Evolutionary conservation across 2,113 vertebrate species (phyloP), one percentile per base, ranked within the genome.

Genomic region (Poicephalus gulielmi): DNA sequence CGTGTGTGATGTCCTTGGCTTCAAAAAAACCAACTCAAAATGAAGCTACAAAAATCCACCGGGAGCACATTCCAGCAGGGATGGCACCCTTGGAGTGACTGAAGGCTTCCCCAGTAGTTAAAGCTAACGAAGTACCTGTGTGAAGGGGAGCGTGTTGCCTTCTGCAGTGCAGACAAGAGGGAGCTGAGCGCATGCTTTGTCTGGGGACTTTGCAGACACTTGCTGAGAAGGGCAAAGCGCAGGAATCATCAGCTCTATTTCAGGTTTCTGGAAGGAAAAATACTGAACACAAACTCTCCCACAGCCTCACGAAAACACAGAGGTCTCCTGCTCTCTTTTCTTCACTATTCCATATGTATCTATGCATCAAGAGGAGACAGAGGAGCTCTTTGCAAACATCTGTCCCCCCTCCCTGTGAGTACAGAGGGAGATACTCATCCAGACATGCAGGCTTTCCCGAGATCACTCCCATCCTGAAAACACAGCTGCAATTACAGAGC

Each of bases 51-150:
- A 43, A 92, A 83, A 74, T 35, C 43, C 43, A 41, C 25, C 84
- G 74, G 50, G 82, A 93, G 82, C 20, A 73, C 63, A 85, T 90
- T 92, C 57, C 78, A 85, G 44, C 15, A 47, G 35, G 57, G 60
- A 44, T 81, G 49, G 64, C n/a, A 85, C 22, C 41, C 55, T 25
- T 63, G 60, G 24, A 55, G n/a, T 1, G 47, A 50, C n/a, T 53
- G 62, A 79, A 55, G 78, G 41, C 39, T 22, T 6, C 52, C 13
- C 44, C 46, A 43, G 44, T 1, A 64, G 43, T 13, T 35, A 11
- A 69, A 88, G 76, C 2, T 7, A 43, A 20, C 11, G 0, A 41
- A 57, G 76, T n/a, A 83, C 31, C 55, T 53, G 53, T 10, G 46
- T 13, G 73, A 49, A 74, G 64, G 64, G 23, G 11, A 80, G 47